These are phyloP conservation scores for Thunnus thynnus DNA, from an alignment of 2,113 vertebrate species.

Conservation along the genomic window DNA sequence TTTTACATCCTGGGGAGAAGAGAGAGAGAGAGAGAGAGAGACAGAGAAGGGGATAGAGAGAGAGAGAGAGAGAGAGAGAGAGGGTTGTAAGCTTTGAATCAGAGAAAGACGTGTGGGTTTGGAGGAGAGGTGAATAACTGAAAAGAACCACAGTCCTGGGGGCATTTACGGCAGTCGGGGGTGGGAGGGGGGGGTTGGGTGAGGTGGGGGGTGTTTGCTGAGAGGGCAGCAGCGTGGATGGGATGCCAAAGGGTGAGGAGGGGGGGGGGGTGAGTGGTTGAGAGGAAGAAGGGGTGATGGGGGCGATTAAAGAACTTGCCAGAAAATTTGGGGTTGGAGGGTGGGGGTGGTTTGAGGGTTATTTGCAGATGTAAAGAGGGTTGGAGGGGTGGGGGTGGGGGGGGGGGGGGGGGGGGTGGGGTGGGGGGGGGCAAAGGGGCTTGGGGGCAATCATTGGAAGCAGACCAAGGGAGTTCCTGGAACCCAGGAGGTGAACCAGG, in stretches of 20 bases:
- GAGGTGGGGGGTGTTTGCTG: constrained; percentile 66
- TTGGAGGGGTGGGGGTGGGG: constrained; percentile 5
- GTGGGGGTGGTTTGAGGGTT: constrained; percentile 54
- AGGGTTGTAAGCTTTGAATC: constrained; percentile 39
- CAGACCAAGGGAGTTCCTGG: constrained; percentile 83
- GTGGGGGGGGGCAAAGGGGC: constrained; percentile 46
- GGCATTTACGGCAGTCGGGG: constrained; percentile 67
- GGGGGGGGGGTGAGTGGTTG: constrained; percentile 33
- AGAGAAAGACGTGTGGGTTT: constrained; percentile 61
- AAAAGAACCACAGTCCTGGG: constrained; percentile 76
- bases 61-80: constrained; percentile 15
- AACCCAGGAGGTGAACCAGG: constrained; percentile 75
- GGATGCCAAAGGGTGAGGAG: constrained; percentile 65
- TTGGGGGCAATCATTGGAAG: constrained; percentile 73
- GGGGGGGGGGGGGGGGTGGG: constrained; percentile 8
- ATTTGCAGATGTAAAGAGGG: constrained; percentile 62
- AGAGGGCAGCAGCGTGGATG: constrained; percentile 68
- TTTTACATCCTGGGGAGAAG: constrained; percentile 80
- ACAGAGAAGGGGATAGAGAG: constrained; percentile 4
- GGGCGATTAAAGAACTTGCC: constrained; percentile 71
- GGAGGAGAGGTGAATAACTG: constrained; percentile 69
- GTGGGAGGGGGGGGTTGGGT: background rate
- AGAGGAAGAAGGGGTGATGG: constrained; percentile 71
- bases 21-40: constrained; percentile 25
- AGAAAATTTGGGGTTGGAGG: constrained; percentile 59